phyloP scores from a whole-genome alignment of 2,113 vertebrate genomes.

The Phaethon lepturus region DNA sequence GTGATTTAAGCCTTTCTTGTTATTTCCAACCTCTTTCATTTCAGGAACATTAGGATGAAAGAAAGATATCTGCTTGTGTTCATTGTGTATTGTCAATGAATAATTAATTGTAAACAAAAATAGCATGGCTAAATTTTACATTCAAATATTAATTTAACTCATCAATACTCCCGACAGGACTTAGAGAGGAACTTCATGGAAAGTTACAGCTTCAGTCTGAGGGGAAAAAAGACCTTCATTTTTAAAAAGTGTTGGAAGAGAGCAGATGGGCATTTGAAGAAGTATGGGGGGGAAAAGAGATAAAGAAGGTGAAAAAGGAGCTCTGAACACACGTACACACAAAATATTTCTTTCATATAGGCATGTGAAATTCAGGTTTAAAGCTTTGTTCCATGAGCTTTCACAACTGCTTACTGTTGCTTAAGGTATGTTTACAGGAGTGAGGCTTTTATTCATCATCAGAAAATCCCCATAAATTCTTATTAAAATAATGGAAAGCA shows the following conservation, averaged over 20 bases:
- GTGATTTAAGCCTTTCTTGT: not conserved
- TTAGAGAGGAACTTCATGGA: not conserved
- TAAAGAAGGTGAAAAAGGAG: not conserved
- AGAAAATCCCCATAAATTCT: not conserved
- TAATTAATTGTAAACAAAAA: not conserved
- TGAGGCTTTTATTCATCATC: not conserved
- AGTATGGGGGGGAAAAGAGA: not conserved
- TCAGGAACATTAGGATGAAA: not conserved
- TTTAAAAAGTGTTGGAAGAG: not conserved
- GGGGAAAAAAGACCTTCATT: not conserved
- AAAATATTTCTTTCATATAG: not conserved
- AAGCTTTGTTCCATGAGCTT: not conserved
- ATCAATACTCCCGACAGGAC: not conserved
- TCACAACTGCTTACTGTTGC: not conserved
- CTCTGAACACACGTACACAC: not conserved
- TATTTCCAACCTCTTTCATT: not conserved
- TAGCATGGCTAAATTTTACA: not conserved
- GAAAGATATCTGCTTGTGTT: not conserved
- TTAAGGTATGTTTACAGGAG: not conserved
- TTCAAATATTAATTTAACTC: not conserved
- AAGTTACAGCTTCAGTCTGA: not conserved
- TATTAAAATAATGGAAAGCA: not conserved
- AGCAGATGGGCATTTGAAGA: not conserved
- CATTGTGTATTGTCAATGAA: not conserved
- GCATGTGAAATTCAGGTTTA: not conserved